A percentile compares a stretch with the other conserved stretches of the same genome.
Conservation (phyloP, 2,113 vertebrate species). For the Thymallus thymallus region DNA sequence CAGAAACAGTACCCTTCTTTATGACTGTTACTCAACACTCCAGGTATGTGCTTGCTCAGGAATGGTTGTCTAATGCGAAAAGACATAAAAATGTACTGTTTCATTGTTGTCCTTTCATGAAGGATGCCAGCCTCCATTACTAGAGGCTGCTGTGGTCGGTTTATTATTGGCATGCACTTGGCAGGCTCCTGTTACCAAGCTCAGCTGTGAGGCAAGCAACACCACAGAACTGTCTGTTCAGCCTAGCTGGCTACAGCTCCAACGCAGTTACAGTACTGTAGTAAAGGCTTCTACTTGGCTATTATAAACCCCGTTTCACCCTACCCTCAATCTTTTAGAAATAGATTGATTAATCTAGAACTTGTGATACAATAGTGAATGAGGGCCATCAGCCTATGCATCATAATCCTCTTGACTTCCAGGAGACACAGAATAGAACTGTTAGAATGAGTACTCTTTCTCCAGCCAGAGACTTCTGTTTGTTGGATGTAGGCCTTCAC, state of each 20-base stretch:
- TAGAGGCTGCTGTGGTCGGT: not conserved
- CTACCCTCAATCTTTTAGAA: not conserved
- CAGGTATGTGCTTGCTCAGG: slow-evolving; percentile 1
- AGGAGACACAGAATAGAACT: not conserved
- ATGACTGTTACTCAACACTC: not conserved
- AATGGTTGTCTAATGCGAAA: not conserved
- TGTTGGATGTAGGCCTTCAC: not conserved
- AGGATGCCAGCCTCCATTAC: slow-evolving; percentile 10
- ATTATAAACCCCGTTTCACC: not conserved
- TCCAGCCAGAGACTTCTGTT: not conserved
- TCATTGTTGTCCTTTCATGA: slow-evolving; percentile 23
- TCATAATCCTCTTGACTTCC: not conserved
- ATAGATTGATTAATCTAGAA: not conserved
- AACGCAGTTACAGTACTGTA: not conserved
- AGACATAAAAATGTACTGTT: slow-evolving; percentile 22
- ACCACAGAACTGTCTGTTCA: slow-evolving; percentile 1
- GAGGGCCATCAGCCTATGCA: not conserved
- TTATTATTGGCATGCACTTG: slow-evolving; percentile 10
- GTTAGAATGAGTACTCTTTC: not conserved
- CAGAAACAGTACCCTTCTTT: slow-evolving; percentile 14
- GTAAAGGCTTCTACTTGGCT: not conserved
- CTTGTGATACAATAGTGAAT: not conserved
- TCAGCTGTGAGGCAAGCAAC: slow-evolving; percentile 1
- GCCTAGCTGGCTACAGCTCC: not conserved
- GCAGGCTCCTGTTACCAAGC: slow-evolving; percentile 3